Conservation (phyloP, 2,797 vertebrate species). For the Cetoscarus ocellatus region DNA sequence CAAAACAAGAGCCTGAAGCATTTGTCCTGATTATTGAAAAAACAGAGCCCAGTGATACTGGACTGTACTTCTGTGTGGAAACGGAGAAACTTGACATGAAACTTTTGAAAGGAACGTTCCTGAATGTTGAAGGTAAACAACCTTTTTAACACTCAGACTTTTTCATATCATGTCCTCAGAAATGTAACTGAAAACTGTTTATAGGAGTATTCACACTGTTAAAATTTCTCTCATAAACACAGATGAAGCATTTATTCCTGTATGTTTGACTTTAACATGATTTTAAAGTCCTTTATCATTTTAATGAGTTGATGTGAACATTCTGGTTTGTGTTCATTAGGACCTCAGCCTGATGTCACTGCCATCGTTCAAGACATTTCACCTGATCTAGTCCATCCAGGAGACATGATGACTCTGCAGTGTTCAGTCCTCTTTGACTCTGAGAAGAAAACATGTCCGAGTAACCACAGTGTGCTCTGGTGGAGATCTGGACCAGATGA, state of each 20-base stretch:
- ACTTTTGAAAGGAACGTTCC: constrained; percentile 11
- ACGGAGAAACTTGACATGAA: rapidly evolving
- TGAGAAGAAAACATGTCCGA: constrained; percentile 4
- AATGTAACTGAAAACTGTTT: too few relatives aligned
- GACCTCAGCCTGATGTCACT: constrained; percentile 17
- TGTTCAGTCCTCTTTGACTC: constrained; percentile 34
- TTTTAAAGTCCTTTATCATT: too few relatives aligned
- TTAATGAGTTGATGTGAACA: too few relatives aligned
- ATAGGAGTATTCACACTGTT: too few relatives aligned
- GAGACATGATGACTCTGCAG: constrained; percentile 1
- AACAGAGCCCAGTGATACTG: constrained; percentile 20
- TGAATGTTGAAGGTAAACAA: constrained; percentile 47
- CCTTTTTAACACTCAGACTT: too few relatives aligned
- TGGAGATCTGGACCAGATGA: constrained; percentile 29
- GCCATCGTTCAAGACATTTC: background rate
- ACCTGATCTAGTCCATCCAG: background rate
- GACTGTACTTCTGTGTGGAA: constrained; percentile 39
- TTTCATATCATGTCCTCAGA: too few relatives aligned
- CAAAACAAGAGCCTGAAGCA: background rate
- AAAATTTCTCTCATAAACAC: too few relatives aligned
- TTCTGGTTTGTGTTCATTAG: background rate
- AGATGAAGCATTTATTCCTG: too few relatives aligned
- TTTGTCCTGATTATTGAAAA: constrained; percentile 19
- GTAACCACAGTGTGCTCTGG: constrained; percentile 39
- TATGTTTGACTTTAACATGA: too few relatives aligned